Percentiles rank a stretch among this genome's conserved stretches.
These are phyloP conservation scores for Damaliscus lunatus DNA, from an alignment of 2,113 vertebrate genomes.

Conservation along the genomic window DNA sequence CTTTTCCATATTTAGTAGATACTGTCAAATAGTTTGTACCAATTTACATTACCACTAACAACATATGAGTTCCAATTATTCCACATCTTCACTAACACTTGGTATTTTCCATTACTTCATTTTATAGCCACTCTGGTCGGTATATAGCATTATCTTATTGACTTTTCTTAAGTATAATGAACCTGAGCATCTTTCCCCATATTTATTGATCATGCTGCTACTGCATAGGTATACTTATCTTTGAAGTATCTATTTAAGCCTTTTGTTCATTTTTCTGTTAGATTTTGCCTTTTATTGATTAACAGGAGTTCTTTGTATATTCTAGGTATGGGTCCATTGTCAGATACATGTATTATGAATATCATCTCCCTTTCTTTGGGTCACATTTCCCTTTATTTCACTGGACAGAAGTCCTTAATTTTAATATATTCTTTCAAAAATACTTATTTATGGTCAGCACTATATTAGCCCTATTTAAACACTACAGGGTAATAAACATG, in stretches of 20 bases:
- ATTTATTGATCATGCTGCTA: neutral
- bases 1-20: neutral
- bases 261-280: neutral
- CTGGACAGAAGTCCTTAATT: neutral
- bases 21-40: neutral
- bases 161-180: neutral
- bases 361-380: neutral
- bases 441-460: neutral
- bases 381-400: neutral
- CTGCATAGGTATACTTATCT: neutral
- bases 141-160: neutral
- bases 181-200: neutral
- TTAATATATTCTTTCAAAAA: neutral
- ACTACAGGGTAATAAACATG: neutral
- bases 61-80: neutral
- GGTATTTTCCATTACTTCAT: neutral
- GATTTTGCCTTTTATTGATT: neutral
- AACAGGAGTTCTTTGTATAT: neutral
- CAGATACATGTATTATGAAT: neutral
- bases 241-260: neutral
- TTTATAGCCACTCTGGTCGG: neutral
- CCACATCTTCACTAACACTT: neutral
- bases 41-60: neutral
- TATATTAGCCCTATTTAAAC: neutral
- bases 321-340: neutral